Evolutionary conservation across 1,140 invertebrate species (phyloP), one percentile per base, ranked within the genome.

Genomic region (Rhyacophila brunnea): DNA sequence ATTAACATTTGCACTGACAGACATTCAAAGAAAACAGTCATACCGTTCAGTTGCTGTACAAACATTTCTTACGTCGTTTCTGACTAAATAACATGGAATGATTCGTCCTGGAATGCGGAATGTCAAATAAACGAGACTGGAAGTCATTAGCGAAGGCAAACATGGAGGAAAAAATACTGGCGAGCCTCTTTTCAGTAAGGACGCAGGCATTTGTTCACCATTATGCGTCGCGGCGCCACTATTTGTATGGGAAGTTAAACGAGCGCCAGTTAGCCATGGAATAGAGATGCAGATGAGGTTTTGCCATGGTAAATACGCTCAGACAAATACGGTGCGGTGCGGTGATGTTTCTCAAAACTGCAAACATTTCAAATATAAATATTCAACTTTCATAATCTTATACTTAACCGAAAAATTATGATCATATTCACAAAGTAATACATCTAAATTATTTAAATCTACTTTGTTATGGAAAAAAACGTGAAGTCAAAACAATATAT

Each of bases 231-330:
- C 15, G 20, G 15, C 52, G 38, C 17, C 44, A 43, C 44, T 57
- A 49, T 57, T 57, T 57, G 55, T 42, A 49, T 49, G 55, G n/a
- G 20, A 42, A 42, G 55, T 50, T 57, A 49, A 57, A 57, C 49
- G 55, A 48, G 42, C 11, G 45, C 34, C 15, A 50, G 55, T 57
- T 49, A 57, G 55, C 49, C 49, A 57, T 46, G 9, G 23, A 28
- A 28, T 28, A 40, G 46, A 57, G 55, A 49, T 49, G 46, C 55
- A 57, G 55, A 57, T 57, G 55, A 57, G 55, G 55, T 50, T 56
- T 50, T 19, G n/a, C 36, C 23, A 10, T 2, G 17, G 55, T 57
- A 57, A 57, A 57, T 57, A 57, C 36, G 34, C 18, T 38, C 34
- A 46, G 36, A 42, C 19, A 57, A 57, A 57, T 57, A 57, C 43